phyloP scores from a whole-genome alignment of 2,888 invertebrate genomes.

The Chironomus tentans region DNA sequence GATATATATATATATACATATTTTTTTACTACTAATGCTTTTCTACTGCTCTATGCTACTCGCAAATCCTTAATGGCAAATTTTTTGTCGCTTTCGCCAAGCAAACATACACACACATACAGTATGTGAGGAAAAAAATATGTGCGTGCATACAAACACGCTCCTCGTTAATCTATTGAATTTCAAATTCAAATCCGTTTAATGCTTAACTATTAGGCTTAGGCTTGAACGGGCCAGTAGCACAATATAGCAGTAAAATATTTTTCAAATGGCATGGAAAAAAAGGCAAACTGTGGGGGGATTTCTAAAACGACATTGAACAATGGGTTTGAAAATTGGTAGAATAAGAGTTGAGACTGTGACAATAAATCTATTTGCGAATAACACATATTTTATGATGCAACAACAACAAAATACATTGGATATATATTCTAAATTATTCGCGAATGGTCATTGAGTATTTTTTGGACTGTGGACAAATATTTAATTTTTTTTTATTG shows the following conservation, averaged over 20 bases:
- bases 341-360: neutral
- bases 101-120: neutral
- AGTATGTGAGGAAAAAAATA: neutral
- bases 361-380: conserved; percentile 23
- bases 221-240: neutral
- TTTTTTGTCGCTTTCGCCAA: neutral
- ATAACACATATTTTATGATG: conserved; percentile 22
- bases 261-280: neutral
- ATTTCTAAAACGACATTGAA: neutral
- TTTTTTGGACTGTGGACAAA: neutral
- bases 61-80: neutral
- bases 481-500: neutral
- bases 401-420: neutral
- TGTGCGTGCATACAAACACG: neutral
- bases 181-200: conserved; percentile 27
- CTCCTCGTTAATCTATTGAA: conserved; percentile 26
- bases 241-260: neutral
- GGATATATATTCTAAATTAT: neutral
- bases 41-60: neutral
- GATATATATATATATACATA: neutral
- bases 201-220: conserved; percentile 27
- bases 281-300: neutral
- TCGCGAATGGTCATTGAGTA: neutral
- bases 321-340: neutral
- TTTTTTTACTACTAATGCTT: neutral